phyloP scores from a whole-genome alignment of 2,888 invertebrate genomes.

The Brassicogethes aeneus region DNA sequence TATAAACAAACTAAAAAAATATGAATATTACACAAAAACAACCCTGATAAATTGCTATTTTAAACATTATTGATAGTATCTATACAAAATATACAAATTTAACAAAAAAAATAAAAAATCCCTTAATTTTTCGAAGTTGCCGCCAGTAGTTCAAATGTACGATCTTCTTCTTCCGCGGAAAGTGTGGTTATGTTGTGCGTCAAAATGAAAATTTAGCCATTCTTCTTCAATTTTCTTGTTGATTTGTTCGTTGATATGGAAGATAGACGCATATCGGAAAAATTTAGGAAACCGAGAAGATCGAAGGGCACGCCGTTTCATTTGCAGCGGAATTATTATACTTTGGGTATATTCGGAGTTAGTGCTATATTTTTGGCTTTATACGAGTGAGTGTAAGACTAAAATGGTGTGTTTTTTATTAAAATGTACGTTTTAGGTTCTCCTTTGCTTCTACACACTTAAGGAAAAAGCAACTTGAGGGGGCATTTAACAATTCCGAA shows the following conservation, averaged over 20 bases:
- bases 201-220: neutral
- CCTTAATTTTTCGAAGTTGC: too few species aligned
- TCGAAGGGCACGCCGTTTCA: slow-evolving; percentile 57
- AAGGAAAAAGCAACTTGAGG: slow-evolving; percentile 16
- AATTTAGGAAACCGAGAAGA: slow-evolving; percentile 53
- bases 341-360: slow-evolving; percentile 40
- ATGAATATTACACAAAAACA: too few species aligned
- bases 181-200: neutral
- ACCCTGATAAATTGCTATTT: too few species aligned
- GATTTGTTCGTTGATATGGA: slow-evolving; percentile 16
- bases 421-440: slow-evolving; percentile 19
- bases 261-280: slow-evolving; percentile 34
- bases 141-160: too few species aligned
- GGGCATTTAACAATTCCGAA: slow-evolving; percentile 26
- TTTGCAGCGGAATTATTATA: slow-evolving; percentile 46
- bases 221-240: neutral
- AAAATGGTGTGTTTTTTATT: slow-evolving; percentile 1
- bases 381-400: slow-evolving; percentile 45
- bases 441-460: slow-evolving; percentile 24
- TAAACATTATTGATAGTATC: too few species aligned
- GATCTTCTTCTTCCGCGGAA: too few species aligned
- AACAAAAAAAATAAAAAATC: too few species aligned
- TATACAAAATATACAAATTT: too few species aligned
- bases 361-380: slow-evolving; percentile 40
- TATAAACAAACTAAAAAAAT: too few species aligned